Base-by-base conservation (phyloP, 1,140 invertebrate species). In the Eciton burchellii region DNA sequence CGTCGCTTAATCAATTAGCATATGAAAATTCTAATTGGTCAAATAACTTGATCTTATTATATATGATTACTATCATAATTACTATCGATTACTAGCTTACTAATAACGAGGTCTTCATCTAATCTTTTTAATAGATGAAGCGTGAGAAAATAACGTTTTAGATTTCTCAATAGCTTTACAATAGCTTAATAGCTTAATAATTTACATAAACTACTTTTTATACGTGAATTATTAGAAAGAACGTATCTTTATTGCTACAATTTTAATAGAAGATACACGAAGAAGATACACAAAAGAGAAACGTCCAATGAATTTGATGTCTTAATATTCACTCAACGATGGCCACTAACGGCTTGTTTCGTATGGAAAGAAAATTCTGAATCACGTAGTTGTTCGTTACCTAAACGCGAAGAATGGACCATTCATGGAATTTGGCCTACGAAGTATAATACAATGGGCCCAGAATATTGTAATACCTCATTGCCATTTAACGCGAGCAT, bases 391-490 rank as follows among this genome's bases (percentile, higher is more conserved):
- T 98, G 97, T 87, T 90, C 91, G 1, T 91, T 97, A 77, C 97
- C 97, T 9, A 90, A 89, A 0, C 93, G 95, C 47, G 91, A 94
- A 12, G 94, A 96, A 62, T 98, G 97, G 97, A 96, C 96, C 0
- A 96, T 98, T 45, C 97, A 98, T 90, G 97, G 97, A 12, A 94
- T 98, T 19, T 98, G 97, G 97, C 97, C 97, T 0, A 96, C 96
- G 0, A 96, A 96, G 91, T 92, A 94, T 3, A 95, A 95, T 6
- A 95, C 94, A n/a, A 89, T 94, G 1, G 97, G 96, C 0, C 97
- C 97, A 1, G 89, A 89, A 5, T 97, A 95, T 89, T 97, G 97
- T 85, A 96, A 97, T 85, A 94, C 91, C 16, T 95, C 96, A 0
- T 94, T 96, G 85, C 92, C 94, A 35, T 98, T 97, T 88, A 93